Percentiles rank a stretch among this genome's conserved stretches.
Evolutionary conservation across 2,888 invertebrate species (phyloP).

Genomic region (Leucoma salicis): DNA sequence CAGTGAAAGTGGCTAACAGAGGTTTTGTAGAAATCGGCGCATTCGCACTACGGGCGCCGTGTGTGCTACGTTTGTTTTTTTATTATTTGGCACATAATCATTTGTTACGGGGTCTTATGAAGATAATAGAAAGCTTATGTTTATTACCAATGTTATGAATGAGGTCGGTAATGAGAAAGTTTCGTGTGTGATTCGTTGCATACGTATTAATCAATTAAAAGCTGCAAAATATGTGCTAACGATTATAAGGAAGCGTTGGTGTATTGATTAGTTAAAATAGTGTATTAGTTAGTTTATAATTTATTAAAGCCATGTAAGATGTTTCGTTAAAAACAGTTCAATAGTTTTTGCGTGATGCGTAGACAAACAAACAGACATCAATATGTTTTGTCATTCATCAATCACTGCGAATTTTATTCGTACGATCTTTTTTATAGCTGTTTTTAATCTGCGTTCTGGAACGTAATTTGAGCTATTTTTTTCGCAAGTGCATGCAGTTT

Average conservation of each 20-base stretch:
- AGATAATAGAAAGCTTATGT: conserved; percentile 6
- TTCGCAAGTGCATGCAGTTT: too few species aligned
- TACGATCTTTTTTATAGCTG: too few species aligned
- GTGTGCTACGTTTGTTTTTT: conserved; percentile 32
- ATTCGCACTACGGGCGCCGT: conserved; percentile 36
- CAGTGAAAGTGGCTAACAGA: conserved; percentile 75
- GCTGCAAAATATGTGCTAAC: background rate
- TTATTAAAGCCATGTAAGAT: too few species aligned
- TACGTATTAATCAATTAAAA: conserved; percentile 1
- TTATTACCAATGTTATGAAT: conserved; percentile 1
- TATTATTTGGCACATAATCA: conserved; percentile 18
- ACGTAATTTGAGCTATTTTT: too few species aligned
- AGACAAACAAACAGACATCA: too few species aligned
- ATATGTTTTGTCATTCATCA: too few species aligned
- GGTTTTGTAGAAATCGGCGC: conserved; percentile 60
- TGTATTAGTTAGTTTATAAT: too few species aligned
- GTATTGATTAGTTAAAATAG: too few species aligned
- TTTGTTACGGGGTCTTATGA: conserved; percentile 9
- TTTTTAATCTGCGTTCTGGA: too few species aligned
- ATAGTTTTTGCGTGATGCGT: too few species aligned
- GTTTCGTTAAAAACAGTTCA: too few species aligned
- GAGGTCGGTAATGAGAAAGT: conserved; percentile 9
- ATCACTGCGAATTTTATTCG: too few species aligned
- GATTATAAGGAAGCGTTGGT: background rate
- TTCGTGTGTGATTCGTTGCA: conserved; percentile 2